phyloP scores from a whole-genome alignment of 2,113 vertebrate genomes.

The Passer domesticus region DNA sequence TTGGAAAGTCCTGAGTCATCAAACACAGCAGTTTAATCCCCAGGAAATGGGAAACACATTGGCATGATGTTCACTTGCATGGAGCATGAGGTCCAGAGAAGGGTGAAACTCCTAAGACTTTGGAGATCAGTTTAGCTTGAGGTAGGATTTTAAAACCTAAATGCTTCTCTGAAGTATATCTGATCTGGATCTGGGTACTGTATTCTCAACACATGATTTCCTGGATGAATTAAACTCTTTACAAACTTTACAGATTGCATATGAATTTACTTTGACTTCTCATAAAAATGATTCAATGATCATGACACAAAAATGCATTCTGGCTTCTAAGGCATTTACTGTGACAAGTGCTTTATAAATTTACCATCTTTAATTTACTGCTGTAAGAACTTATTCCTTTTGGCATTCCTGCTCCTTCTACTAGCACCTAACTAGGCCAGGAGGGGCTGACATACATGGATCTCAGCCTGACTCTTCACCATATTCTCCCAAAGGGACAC shows the following conservation, averaged over 20 bases:
- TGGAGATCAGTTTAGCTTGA: neutral
- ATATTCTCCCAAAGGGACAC: neutral
- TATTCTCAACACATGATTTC: constrained; percentile 5
- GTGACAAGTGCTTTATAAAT: constrained; percentile 16
- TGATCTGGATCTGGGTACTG: constrained; percentile 13
- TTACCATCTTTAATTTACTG: neutral
- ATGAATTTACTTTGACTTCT: constrained; percentile 11
- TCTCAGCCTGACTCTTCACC: neutral
- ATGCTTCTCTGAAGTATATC: constrained; percentile 28
- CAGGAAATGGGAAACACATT: constrained; percentile 53
- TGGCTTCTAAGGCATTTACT: constrained; percentile 1
- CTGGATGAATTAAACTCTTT: constrained; percentile 27
- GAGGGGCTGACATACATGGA: neutral
- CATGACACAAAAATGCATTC: constrained; percentile 8
- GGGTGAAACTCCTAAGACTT: constrained; percentile 9
- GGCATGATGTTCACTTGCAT: constrained; percentile 6
- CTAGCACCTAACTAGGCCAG: neutral
- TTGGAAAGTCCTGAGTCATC: constrained; percentile 42
- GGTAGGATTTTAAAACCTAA: constrained; percentile 26
- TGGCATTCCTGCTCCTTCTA: neutral
- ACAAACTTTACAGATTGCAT: neutral
- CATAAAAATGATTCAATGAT: constrained; percentile 59
- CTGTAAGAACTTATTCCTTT: neutral
- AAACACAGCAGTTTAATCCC: constrained; percentile 39
- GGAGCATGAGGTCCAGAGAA: constrained; percentile 20